Conservation (phyloP, 1,140 invertebrate genomes). For the Whitmania pigra region DNA sequence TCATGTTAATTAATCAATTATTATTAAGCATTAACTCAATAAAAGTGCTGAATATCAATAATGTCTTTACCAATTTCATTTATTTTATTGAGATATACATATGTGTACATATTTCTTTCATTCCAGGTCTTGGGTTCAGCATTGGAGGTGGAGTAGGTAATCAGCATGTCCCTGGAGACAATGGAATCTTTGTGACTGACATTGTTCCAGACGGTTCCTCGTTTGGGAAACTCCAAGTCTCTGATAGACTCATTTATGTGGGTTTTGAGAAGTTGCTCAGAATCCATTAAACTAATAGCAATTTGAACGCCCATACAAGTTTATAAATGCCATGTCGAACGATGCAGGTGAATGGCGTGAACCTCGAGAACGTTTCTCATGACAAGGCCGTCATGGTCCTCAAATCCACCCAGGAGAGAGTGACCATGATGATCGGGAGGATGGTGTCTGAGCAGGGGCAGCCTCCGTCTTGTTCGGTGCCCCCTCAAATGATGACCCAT, state of each 20-base stretch:
- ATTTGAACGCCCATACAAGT: neutral
- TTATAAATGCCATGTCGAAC: too few species aligned
- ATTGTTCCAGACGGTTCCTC: neutral
- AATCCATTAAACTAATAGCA: too few species aligned
- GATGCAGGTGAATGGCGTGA: constrained; percentile 17
- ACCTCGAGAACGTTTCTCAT: constrained; percentile 4
- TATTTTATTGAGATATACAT: too few species aligned
- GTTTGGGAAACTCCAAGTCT: constrained; percentile 4
- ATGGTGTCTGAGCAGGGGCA: neutral
- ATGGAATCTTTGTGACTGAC: constrained; percentile 18
- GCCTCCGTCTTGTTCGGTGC: neutral
- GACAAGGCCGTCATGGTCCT: constrained; percentile 17
- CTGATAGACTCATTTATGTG: constrained; percentile 9
- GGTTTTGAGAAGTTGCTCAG: neutral
- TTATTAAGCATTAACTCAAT: too few species aligned
- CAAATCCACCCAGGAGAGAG: neutral
- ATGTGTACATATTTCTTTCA: neutral
- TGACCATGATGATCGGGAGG: constrained; percentile 10
- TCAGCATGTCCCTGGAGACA: constrained; percentile 17
- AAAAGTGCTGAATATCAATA: too few species aligned
- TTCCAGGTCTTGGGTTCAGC: constrained; percentile 16
- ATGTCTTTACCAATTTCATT: too few species aligned
- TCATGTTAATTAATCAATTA: too few species aligned
- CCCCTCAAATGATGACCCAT: too few species aligned
- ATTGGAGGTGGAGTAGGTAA: constrained; percentile 17